phyloP scores from a whole-genome alignment of 2,888 invertebrate species.

The Thyatira batis region DNA sequence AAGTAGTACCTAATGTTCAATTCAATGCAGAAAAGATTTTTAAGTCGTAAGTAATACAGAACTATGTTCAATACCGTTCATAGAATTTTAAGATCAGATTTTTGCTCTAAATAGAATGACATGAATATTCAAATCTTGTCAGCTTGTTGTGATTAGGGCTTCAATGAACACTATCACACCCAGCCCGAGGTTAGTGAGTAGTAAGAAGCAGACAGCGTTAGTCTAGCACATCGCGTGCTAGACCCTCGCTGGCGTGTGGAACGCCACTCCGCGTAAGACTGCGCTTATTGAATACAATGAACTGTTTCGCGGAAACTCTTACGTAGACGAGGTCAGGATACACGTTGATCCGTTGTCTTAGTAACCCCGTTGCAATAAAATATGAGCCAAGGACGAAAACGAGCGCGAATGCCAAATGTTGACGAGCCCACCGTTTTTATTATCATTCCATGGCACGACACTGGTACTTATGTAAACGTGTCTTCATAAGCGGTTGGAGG shows the following conservation, averaged over 20 bases:
- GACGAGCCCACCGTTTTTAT: neutral
- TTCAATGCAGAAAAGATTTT: too few species aligned
- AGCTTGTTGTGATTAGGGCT: too few species aligned
- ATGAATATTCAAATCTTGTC: too few species aligned
- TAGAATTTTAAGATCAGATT: too few species aligned
- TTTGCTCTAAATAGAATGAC: too few species aligned
- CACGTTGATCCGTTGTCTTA: slow-evolving; percentile 49
- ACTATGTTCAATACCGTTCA: too few species aligned
- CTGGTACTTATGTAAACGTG: too few species aligned
- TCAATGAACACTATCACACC: neutral
- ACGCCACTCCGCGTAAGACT: slow-evolving; percentile 30
- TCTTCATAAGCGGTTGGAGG: neutral
- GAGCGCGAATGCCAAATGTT: neutral
- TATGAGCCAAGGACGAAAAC: slow-evolving; percentile 31
- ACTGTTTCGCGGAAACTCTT: slow-evolving; percentile 14
- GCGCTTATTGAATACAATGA: slow-evolving; percentile 28
- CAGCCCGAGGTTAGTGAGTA: neutral
- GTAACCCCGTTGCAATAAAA: slow-evolving; percentile 35
- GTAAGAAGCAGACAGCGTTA: neutral
- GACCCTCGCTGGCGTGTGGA: neutral
- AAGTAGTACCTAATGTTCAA: too few species aligned
- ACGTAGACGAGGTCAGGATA: slow-evolving; percentile 44
- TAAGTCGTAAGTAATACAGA: too few species aligned
- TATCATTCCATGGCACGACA: neutral
- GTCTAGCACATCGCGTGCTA: neutral